A percentile compares a stretch with the other conserved stretches of the same genome.
Conservation (phyloP, 2,113 vertebrate genomes). For the Merops nubicus region DNA sequence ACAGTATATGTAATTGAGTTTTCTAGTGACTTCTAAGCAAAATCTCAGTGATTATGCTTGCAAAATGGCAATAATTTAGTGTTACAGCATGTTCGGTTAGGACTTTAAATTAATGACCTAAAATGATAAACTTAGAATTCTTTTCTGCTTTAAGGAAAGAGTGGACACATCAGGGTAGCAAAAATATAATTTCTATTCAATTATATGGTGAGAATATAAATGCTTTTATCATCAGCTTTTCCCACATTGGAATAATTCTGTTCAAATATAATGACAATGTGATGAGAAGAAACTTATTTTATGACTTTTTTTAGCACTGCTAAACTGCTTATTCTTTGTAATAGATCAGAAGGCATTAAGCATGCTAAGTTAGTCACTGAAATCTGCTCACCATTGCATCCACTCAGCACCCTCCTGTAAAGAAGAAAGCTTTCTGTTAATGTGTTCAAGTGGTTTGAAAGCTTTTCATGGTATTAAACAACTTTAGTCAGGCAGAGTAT, state of each 20-base stretch:
- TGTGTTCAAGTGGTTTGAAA: background rate
- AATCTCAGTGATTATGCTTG: background rate
- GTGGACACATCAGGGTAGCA: background rate
- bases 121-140: background rate
- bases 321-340: background rate
- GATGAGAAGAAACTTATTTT: background rate
- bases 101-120: background rate
- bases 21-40: background rate
- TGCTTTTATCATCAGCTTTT: background rate
- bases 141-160: background rate
- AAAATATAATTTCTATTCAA: background rate
- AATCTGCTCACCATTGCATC: background rate
- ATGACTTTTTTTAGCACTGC: background rate
- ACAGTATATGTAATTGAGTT: background rate
- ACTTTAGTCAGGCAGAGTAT: background rate
- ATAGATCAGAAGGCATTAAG: background rate
- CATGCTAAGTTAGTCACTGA: background rate
- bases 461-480: background rate
- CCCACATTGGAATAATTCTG: background rate
- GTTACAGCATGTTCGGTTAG: background rate
- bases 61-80: background rate
- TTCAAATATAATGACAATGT: accelerated
- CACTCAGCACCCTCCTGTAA: background rate
- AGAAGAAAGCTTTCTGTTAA: background rate
- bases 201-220: background rate